Evolutionary conservation across 2,888 invertebrate genomes (phyloP).

Genomic region (Pycnomerus fuliginosus): DNA sequence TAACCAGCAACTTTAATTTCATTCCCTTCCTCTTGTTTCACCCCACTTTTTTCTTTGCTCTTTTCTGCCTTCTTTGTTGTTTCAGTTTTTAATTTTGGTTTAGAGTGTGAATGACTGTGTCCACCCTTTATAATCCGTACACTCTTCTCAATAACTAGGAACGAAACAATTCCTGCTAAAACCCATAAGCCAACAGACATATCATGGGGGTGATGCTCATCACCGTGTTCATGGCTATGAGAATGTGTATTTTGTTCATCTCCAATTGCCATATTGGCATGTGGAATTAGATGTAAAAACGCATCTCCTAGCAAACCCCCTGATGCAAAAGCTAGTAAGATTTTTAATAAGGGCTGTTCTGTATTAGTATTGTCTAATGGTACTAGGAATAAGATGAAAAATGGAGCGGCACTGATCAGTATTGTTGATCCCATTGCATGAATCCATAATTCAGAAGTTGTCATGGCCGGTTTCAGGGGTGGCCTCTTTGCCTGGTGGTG

Average conservation of each 20-base stretch:
- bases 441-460: constrained; percentile 61
- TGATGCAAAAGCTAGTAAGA: constrained; percentile 89
- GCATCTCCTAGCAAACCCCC: constrained; percentile 97
- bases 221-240: constrained; percentile 53
- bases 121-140: constrained; percentile 83
- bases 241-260: constrained; percentile 48
- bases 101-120: constrained; percentile 72
- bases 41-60: constrained; percentile 40
- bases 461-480: constrained; percentile 20
- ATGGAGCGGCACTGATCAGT: constrained; percentile 93
- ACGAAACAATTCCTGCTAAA: constrained; percentile 87
- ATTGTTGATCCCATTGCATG: constrained; percentile 88
- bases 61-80: constrained; percentile 35
- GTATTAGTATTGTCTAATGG: constrained; percentile 85
- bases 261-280: constrained; percentile 71
- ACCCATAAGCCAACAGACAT: constrained; percentile 94
- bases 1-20: constrained; percentile 87
- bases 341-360: constrained; percentile 83
- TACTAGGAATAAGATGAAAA: constrained; percentile 88
- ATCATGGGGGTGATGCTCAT: constrained; percentile 68
- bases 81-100: constrained; percentile 49
- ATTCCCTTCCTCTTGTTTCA: constrained; percentile 44
- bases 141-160: constrained; percentile 90
- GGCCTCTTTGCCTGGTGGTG: constrained; percentile 37
- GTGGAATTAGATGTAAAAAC: constrained; percentile 97